These are phyloP conservation scores for Strix occidentalis DNA, from an alignment of 2,797 vertebrate species.

Conservation along the genomic window DNA sequence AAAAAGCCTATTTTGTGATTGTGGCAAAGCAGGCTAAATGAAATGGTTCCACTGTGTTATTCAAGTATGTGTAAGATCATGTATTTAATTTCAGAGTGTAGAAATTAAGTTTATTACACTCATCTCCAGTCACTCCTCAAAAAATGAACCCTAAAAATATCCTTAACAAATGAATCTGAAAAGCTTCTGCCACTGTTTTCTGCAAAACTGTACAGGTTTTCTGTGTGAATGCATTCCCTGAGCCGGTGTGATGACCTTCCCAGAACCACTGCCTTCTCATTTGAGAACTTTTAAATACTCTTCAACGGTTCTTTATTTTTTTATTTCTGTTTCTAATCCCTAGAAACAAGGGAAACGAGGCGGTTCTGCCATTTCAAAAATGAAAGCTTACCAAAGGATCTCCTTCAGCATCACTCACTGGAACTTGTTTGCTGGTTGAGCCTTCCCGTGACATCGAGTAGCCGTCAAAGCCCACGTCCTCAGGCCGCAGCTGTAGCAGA, in stretches of 20 bases:
- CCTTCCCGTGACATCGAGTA: conserved; percentile 89
- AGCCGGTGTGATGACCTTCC: background rate
- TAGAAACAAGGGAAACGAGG: background rate
- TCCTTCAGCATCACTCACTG: conserved; percentile 89
- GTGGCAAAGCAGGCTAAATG: background rate
- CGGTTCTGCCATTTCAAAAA: background rate
- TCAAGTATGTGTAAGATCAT: background rate
- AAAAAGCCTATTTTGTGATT: background rate
- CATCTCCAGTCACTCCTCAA: background rate
- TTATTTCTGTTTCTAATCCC: background rate
- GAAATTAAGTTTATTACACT: background rate
- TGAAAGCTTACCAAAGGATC: conserved; percentile 90
- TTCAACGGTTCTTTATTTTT: background rate
- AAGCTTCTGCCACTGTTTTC: background rate
- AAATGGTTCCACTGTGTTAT: background rate
- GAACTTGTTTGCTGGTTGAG: conserved; percentile 84
- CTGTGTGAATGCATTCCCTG: fast-evolving
- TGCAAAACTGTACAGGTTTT: background rate
- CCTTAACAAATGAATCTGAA: background rate
- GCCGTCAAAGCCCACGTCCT: conserved; percentile 97
- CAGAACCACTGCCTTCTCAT: background rate
- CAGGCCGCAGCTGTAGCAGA: conserved; percentile 92
- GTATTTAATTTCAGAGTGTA: background rate
- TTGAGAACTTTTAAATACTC: background rate
- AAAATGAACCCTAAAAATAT: background rate